phyloP scores from a whole-genome alignment of 2,888 invertebrate genomes.

The Entomobrya proxima region DNA sequence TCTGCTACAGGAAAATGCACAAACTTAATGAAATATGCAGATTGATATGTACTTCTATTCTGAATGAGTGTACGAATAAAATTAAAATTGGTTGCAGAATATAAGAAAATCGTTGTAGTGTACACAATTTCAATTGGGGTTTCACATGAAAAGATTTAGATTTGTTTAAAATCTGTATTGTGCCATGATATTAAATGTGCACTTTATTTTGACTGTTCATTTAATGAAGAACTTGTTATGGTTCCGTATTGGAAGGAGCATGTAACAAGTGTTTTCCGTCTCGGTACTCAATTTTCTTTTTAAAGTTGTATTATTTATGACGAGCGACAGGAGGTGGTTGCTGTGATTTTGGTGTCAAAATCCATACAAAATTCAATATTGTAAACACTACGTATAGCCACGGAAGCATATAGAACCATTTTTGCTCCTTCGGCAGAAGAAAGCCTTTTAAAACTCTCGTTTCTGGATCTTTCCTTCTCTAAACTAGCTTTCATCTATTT shows the following conservation, averaged over 20 bases:
- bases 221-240: no score
- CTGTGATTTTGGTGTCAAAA: constrained; percentile 34
- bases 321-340: constrained; percentile 7
- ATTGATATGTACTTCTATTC: no score
- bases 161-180: not conserved
- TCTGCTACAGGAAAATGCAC: constrained; percentile 7
- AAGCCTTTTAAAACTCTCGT: not conserved
- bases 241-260: not conserved
- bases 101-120: not conserved
- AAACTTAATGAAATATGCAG: no score
- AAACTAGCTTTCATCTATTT: not conserved
- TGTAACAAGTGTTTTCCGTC: constrained; percentile 19
- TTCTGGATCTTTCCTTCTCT: not conserved
- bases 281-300: not conserved
- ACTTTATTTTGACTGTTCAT: no score
- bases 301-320: not conserved
- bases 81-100: not conserved
- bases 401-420: not conserved
- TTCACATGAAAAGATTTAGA: not conserved
- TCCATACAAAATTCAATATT: not conserved
- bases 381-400: not conserved
- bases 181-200: not conserved
- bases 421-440: not conserved
- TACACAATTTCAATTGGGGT: not conserved
- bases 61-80: no score